These are phyloP conservation scores for Rhingia campestris DNA, from an alignment of 2,888 invertebrate species.

Conservation along the genomic window DNA sequence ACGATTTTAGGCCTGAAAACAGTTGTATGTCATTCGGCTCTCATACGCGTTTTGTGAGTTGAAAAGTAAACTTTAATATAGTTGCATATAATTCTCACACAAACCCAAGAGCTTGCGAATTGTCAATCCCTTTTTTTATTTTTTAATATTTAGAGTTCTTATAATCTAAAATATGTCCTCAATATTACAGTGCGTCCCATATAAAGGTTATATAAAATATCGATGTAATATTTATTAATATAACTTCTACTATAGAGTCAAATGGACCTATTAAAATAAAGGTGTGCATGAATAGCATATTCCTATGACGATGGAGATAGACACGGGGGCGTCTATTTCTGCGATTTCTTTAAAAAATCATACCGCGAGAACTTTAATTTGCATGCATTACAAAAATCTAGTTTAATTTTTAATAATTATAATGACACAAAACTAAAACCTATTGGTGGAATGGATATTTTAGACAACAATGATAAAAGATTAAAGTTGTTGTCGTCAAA, in stretches of 20 bases:
- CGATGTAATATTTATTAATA: not conserved
- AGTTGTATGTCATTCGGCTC: too few relatives aligned
- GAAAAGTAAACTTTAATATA: too few relatives aligned
- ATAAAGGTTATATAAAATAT: constrained; percentile 41
- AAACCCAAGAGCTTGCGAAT: too few relatives aligned
- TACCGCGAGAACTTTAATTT: constrained; percentile 38
- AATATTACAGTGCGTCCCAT: too few relatives aligned
- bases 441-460: constrained; percentile 42
- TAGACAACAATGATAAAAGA: constrained; percentile 29
- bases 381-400: constrained; percentile 4
- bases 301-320: constrained; percentile 58
- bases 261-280: constrained; percentile 39
- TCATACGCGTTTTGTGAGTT: too few relatives aligned
- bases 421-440: constrained; percentile 51
- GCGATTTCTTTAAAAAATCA: constrained; percentile 54
- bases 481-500: constrained; percentile 54
- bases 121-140: too few relatives aligned
- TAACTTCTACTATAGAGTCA: constrained; percentile 9
- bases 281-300: constrained; percentile 15
- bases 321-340: constrained; percentile 57
- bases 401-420: constrained; percentile 51
- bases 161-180: too few relatives aligned
- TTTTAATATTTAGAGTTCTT: too few relatives aligned
- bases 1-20: too few relatives aligned
- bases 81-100: too few relatives aligned